Evolutionary conservation across 2,888 invertebrate genomes (phyloP), one percentile per base, ranked within the genome.

Genomic region (Drosophila rubida): DNA sequence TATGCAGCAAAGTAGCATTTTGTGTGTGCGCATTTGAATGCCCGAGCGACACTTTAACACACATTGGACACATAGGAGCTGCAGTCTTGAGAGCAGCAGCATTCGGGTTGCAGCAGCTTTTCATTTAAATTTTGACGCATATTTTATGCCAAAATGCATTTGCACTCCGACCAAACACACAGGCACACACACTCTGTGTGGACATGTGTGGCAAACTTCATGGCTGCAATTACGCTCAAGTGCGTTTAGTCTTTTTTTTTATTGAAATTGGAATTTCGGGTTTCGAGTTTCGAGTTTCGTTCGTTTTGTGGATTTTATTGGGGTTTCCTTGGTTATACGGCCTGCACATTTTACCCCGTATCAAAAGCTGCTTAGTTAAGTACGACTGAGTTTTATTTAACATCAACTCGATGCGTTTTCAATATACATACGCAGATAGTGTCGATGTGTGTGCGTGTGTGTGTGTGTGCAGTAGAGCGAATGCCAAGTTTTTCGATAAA

Each of bases 161-260:
- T 65, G 39, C 46, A 42, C 49, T 44, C 16, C 48, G 46, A n/a
- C 16, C 22, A 46, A 32, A 32, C n/a, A 25, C 50, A 39, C 8
- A 46, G 16, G 23, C 22, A 46, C 42, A 32, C n/a, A 25, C 50
- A 39, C 8, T 14, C 13, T 39, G 22, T 32, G 35, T 19, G 9
- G 30, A 54, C 44, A 46, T 14, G 5, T 65, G 51, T 50, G 55
- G 44, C 37, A 48, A 45, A 44, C 59, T 75, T 63, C 53, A 67
- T 81, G 78, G 67, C 60, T 70, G 76, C 87, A 81, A 82, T 82
- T 82, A 87, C 87, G 87, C 82, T 85, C 87, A 81, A 82, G 86
- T 82, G 87, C 82, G 79, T 81, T 81, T 80, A 64, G 80, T 48
- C 55, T 72, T 46, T 19, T 19, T 44, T 84, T 72, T 79, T 79